Base-by-base conservation (phyloP, 2,797 vertebrate genomes). In the Pipistrellus nathusii region DNA sequence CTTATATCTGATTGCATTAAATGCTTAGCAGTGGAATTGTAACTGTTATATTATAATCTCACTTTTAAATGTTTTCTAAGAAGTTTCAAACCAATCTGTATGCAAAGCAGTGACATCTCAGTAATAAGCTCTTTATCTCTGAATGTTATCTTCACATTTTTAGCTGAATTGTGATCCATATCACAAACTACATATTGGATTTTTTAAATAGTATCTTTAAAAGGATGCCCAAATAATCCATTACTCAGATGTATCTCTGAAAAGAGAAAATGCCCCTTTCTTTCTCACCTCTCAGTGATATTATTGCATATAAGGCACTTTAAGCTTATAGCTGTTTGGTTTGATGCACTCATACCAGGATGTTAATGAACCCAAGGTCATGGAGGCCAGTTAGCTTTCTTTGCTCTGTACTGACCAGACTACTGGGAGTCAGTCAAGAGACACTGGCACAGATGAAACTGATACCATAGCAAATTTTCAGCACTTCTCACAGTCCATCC, bases 131-230 rank as follows among this genome's bases (percentile, higher is more conserved):
- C 25, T 94, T 92, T 92, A 93, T 92, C 80, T 38, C 64, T 51
- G 48, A 97, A 48, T 77, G 59, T 73, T 91, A 91, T 89, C 76
- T 88, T 92, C 73, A 93, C 80, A 93, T 88, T 95, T 96, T 88
- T 90, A 86, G 85, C 59, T 93, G 57, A 95, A 88, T 73, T 86
- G 38, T 96, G 83, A 95, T 93, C 51, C n/a, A 76, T 86, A 95
- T 96, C 92, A 82, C 66, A 95, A 90, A 89, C 46, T 93, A 95
- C 93, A 95, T 96, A 94, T 89, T 96, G 48, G n/a, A 86, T 64
- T 92, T 96, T 92, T 93, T 32, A 44, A 94, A 86, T 81, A 44
- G 23, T 91, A 68, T 75, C 83, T 94, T 97, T 91, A 88, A 92
- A 94, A 91, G 32, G 17, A 82, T 85, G 32, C n/a, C 86, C 68